Conservation (phyloP, 2,888 invertebrate species). For the Galerucella calmariensis region DNA sequence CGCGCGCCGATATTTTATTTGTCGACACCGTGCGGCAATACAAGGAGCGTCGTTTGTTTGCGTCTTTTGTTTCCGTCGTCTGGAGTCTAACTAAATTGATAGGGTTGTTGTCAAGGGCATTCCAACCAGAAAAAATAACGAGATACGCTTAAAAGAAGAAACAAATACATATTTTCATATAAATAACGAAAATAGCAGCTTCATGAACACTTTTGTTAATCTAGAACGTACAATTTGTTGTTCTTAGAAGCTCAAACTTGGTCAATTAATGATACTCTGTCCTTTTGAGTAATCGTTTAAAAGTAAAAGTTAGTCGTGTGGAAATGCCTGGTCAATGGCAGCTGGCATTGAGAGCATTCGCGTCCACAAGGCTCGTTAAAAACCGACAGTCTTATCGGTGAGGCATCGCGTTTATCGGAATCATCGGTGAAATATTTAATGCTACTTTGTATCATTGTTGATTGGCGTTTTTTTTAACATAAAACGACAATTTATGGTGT, state of each 20-base stretch:
- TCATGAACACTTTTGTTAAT: too few relatives aligned
- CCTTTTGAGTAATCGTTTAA: not conserved
- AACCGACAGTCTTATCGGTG: slow-evolving; percentile 56
- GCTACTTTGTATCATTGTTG: slow-evolving; percentile 55
- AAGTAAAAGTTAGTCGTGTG: slow-evolving; percentile 52
- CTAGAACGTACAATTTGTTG: too few relatives aligned
- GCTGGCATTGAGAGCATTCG: slow-evolving; percentile 57
- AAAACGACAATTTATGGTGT: slow-evolving; percentile 21
- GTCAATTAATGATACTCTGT: not conserved
- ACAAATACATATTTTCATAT: too few relatives aligned
- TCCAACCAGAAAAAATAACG: not conserved
- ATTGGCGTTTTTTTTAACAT: slow-evolving; percentile 33
- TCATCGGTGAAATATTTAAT: slow-evolving; percentile 58
- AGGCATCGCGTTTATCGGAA: slow-evolving; percentile 56
- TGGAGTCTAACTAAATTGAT: slow-evolving; percentile 25
- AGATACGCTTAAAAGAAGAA: not conserved
- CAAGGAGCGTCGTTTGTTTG: slow-evolving; percentile 27
- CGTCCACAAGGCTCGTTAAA: slow-evolving; percentile 55
- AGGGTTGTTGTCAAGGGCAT: slow-evolving; percentile 19
- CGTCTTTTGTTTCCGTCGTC: slow-evolving; percentile 31
- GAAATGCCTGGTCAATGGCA: slow-evolving; percentile 58
- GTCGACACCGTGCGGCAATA: slow-evolving; percentile 10
- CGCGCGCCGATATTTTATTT: slow-evolving; percentile 35
- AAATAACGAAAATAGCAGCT: too few relatives aligned
- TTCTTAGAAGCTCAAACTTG: not conserved